Evolutionary conservation across 2,113 vertebrate species (phyloP).

Genomic region (Suricata suricatta): DNA sequence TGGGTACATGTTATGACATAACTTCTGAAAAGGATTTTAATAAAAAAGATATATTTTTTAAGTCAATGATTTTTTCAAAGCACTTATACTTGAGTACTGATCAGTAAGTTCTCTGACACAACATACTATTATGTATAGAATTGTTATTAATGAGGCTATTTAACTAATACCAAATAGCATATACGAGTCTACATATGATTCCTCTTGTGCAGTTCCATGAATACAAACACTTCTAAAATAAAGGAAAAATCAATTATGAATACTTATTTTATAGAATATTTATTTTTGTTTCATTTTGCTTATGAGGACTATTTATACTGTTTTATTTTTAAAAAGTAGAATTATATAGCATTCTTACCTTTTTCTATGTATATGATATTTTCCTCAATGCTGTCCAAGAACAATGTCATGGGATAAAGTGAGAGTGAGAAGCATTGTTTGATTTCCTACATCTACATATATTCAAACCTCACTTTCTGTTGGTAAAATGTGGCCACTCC

Average conservation of each 20-base stretch:
- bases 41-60: not conserved
- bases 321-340: not conserved
- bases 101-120: not conserved
- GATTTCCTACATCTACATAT: not conserved
- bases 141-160: not conserved
- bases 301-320: not conserved
- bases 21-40: constrained; percentile 24
- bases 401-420: not conserved
- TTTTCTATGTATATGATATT: not conserved
- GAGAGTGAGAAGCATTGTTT: not conserved
- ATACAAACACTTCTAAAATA: not conserved
- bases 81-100: not conserved
- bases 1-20: not conserved
- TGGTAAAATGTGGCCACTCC: not conserved
- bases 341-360: not conserved
- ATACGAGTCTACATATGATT: not conserved
- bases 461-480: not conserved
- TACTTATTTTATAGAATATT: not conserved
- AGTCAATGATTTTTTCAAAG: not conserved
- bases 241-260: not conserved
- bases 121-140: not conserved
- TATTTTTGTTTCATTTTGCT: not conserved
- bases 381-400: not conserved
- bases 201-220: not conserved
- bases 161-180: not conserved